phyloP scores from a whole-genome alignment of 2,113 vertebrate genomes.

The Eclectus roratus region DNA sequence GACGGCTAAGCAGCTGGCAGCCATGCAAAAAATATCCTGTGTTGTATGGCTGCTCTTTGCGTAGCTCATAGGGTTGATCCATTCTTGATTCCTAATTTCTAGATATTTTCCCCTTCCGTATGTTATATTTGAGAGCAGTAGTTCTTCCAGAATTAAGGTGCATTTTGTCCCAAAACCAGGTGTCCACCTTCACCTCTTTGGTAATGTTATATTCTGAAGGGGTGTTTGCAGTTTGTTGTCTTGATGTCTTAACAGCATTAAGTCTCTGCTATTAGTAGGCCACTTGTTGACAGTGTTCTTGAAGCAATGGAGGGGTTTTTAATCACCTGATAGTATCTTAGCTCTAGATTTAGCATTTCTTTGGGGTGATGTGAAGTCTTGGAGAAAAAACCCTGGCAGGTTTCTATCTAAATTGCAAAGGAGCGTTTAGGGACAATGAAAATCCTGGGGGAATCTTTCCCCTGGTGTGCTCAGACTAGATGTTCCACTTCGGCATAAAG shows the following conservation, averaged over 20 bases:
- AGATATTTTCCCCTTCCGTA: background rate
- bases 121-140: background rate
- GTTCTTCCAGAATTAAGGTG: background rate
- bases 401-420: background rate
- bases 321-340: background rate
- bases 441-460: background rate
- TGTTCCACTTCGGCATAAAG: background rate
- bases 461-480: background rate
- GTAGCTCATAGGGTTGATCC: background rate
- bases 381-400: background rate
- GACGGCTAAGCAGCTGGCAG: background rate
- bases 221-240: background rate
- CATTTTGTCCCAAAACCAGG: background rate
- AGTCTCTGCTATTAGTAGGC: background rate
- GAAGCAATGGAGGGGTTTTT: background rate
- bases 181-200: rapidly evolving
- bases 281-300: rapidly evolving
- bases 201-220: background rate
- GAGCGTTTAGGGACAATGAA: background rate
- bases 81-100: background rate
- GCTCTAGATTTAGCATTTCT: background rate
- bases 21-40: background rate
- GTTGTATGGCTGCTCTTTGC: background rate
- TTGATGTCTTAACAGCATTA: background rate
- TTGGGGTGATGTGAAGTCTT: background rate